A percentile compares a stretch with the other conserved stretches of the same genome.
Evolutionary conservation across 2,113 vertebrate genomes (phyloP).

Genomic region (Atrichornis clamosus): DNA sequence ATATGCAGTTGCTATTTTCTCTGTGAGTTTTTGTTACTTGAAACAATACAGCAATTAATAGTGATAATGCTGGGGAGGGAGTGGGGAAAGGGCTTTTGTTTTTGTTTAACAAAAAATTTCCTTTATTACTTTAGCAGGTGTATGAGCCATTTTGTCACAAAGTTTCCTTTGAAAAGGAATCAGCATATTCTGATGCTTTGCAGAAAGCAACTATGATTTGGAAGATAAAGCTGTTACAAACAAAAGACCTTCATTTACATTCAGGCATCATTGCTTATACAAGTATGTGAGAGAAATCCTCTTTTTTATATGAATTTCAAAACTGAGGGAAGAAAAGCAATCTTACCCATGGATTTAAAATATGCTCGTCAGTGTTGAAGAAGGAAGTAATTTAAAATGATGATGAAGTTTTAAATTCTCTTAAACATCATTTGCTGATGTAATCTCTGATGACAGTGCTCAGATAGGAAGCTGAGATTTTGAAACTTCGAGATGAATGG

Average conservation of each 20-base stretch:
- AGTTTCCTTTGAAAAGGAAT: slow-evolving; percentile 30
- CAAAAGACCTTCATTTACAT: slow-evolving; percentile 8
- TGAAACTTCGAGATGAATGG: neutral
- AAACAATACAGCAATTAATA: slow-evolving; percentile 35
- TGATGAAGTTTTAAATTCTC: neutral
- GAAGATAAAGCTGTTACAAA: neutral
- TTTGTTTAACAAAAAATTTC: neutral
- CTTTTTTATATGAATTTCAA: neutral
- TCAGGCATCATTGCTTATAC: neutral
- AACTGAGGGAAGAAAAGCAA: neutral
- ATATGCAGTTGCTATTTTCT: neutral
- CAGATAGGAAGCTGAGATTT: neutral
- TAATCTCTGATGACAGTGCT: neutral
- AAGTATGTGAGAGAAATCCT: neutral
- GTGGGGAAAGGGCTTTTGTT: rapidly evolving
- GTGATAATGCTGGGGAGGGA: neutral
- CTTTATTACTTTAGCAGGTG: neutral
- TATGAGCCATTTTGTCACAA: neutral
- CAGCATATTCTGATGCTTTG: neutral
- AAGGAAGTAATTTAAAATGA: neutral
- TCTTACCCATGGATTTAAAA: neutral
- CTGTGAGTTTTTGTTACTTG: neutral
- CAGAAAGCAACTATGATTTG: neutral
- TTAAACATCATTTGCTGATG: neutral
- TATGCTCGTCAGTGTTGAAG: neutral